Evolutionary conservation across 2,797 vertebrate species (phyloP), one percentile per base, ranked within the genome.

Genomic region (Spheniscus humboldti): DNA sequence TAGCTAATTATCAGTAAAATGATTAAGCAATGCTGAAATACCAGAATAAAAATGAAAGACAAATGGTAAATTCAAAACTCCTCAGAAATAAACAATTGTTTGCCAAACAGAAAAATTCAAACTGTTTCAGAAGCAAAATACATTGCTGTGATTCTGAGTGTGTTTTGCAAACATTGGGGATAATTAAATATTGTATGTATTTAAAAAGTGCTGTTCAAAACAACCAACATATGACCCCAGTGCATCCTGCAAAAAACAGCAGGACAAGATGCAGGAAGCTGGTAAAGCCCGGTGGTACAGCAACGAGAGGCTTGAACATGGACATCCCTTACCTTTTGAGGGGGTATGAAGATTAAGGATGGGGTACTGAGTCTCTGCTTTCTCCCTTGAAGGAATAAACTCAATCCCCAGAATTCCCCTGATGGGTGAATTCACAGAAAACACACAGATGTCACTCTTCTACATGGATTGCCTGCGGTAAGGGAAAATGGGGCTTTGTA

Each of bases 401-500:
- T 82, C 41, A 82, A 24, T 71, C 56, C 83, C 83, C 94, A 79
- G 68, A 95, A 76, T 72, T 81, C 19, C 92, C 88, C 81, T 78
- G 66, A 50, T 59, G 62, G 76, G 72, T 74, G 88, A 91, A 91
- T 86, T 60, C 85, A 45, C 81, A 88, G 88, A 86, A 77, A 85
- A 74, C 67, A 64, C 71, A 81, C 45, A 85, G 80, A 33, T 2
- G 11, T 68, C 71, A 69, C 39, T 87, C 75, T 64, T 77, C 79
- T 78, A 81, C 45, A 68, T 41, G 59, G 81, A 13, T 77, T 63
- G 90, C 72, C 86, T 83, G 72, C 0, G 31, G 77, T 69, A 43
- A 92, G 78, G 82, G 73, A 87, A 95, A 92, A 90, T 17, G 78
- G 90, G 72, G 77, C 86, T 86, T 41, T 78, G 77, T 60, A 71